Percentiles rank a stretch among this genome's conserved stretches.
These are phyloP conservation scores for Lynx canadensis DNA, from an alignment of 2,113 vertebrate species.

Conservation along the genomic window DNA sequence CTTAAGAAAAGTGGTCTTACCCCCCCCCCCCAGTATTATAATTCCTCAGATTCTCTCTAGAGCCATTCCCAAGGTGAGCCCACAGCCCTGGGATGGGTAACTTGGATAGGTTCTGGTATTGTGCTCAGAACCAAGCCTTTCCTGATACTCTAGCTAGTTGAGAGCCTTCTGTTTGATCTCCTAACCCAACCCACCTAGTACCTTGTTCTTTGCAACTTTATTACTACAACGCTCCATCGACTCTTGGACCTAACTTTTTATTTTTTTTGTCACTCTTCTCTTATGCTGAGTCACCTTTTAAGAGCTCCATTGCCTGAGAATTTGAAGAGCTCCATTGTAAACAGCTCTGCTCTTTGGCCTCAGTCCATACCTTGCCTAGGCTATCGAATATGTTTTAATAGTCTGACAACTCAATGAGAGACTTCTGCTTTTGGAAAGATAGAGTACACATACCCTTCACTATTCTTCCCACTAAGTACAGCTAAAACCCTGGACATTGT, in stretches of 20 bases:
- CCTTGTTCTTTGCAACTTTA: not conserved
- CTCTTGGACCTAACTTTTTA: not conserved
- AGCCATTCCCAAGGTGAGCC: not conserved
- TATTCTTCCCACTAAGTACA: not conserved
- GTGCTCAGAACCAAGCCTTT: not conserved
- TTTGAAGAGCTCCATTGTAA: not conserved
- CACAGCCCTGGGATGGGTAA: not conserved
- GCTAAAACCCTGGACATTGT: not conserved
- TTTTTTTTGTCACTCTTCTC: not conserved
- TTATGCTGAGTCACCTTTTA: not conserved
- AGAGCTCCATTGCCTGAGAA: not conserved
- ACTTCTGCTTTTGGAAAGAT: not conserved
- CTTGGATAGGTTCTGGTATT: not conserved
- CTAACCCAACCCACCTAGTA: not conserved
- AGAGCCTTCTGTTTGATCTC: not conserved
- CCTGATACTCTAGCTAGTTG: not conserved
- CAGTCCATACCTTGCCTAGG: not conserved
- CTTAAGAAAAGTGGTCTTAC: not conserved
- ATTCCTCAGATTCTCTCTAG: not conserved
- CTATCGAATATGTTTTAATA: not conserved
- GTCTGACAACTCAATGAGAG: not conserved
- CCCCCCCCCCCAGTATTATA: not conserved
- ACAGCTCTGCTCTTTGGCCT: not conserved
- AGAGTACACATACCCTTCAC: not conserved
- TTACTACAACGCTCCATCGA: not conserved